A percentile compares a stretch with the other conserved stretches of the same genome.
Evolutionary conservation across 1,140 invertebrate species (phyloP).

Genomic region (Drosophila nikananu): DNA sequence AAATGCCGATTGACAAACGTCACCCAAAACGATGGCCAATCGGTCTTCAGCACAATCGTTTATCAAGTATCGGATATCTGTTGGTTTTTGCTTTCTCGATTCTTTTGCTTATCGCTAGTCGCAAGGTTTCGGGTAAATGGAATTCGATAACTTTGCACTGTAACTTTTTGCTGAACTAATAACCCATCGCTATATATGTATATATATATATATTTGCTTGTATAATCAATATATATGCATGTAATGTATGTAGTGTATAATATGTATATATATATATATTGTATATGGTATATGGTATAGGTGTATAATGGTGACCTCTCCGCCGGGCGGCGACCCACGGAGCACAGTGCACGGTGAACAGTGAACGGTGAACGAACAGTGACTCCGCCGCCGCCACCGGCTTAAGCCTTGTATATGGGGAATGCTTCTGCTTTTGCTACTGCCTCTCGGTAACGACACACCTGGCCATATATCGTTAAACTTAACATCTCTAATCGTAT

Average conservation of each 20-base stretch:
- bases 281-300: conserved; percentile 44
- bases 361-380: conserved; percentile 28
- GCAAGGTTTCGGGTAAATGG: conserved; percentile 27
- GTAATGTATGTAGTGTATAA: conserved; percentile 25
- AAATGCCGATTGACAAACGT: conserved; percentile 46
- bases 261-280: conserved; percentile 49
- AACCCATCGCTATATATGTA: conserved; percentile 58
- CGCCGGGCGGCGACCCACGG: not conserved
- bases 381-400: conserved; percentile 9
- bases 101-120: conserved; percentile 23
- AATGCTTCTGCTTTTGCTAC: not conserved
- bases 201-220: conserved; percentile 37
- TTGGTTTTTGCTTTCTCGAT: not conserved
- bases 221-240: conserved; percentile 44
- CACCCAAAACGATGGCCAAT: conserved; percentile 62
- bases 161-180: conserved; percentile 55
- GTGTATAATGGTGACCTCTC: conserved; percentile 33
- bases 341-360: conserved; percentile 42
- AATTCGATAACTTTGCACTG: conserved; percentile 39
- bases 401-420: conserved; percentile 28
- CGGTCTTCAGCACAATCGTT: conserved; percentile 43
- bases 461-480: conserved; percentile 59
- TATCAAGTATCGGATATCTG: not conserved
- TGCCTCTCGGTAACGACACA: conserved; percentile 17
- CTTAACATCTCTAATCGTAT: conserved; percentile 73